Evolutionary conservation across 1,140 invertebrate species (phyloP).

Genomic region (Hydropsyche tenuis): DNA sequence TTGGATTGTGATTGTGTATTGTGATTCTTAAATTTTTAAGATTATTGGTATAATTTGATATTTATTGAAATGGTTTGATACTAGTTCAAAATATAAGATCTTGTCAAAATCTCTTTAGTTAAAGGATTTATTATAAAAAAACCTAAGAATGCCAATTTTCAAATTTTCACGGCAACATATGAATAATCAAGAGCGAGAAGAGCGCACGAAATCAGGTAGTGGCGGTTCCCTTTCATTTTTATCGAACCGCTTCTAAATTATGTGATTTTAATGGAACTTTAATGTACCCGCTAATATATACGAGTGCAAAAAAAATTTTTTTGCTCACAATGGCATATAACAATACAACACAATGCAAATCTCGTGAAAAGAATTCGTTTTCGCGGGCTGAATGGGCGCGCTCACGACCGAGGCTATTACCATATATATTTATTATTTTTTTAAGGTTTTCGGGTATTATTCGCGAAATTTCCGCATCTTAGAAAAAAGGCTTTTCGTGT

Average conservation of each 20-base stretch:
- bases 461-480: no score
- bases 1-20: no score
- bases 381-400: background rate
- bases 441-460: no score
- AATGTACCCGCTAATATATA: constrained; percentile 38
- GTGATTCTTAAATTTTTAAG: no score
- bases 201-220: constrained; percentile 13
- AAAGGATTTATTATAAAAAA: no score
- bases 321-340: background rate
- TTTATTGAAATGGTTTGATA: no score
- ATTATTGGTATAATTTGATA: no score
- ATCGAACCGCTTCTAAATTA: constrained; percentile 35
- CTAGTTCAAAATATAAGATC: no score
- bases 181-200: no score
- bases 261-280: constrained; percentile 41
- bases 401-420: constrained; percentile 1
- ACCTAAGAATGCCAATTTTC: background rate
- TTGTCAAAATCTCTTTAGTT: no score
- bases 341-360: constrained; percentile 12
- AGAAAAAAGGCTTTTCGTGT: no score
- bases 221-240: constrained; percentile 32
- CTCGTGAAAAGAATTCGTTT: constrained; percentile 29
- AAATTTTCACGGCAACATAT: background rate
- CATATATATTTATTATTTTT: background rate
- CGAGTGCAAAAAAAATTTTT: constrained; percentile 12